Evolutionary conservation across 1,140 invertebrate genomes (phyloP), one percentile per base, ranked within the genome.

Genomic region (Drosophila serrata): DNA sequence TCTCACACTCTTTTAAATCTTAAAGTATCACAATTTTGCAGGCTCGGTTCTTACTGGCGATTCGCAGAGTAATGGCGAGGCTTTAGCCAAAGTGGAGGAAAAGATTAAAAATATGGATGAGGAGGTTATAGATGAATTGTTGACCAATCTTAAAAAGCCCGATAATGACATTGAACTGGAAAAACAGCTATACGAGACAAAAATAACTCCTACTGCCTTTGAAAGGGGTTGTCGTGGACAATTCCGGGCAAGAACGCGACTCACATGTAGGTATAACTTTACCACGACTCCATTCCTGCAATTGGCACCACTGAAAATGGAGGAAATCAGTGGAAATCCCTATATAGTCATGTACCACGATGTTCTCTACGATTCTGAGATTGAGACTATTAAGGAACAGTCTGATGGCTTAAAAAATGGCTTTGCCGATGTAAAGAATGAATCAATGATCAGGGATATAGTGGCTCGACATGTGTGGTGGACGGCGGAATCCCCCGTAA

Each of bases 171-270:
- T 15, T 3, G 31, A 59, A 19, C 1, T 79, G 2, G 40, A 53
- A 7, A 13, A 17, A 2, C 31, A 64, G 9, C 19, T 75, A 0
- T 33, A 46, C 3, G 13, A 35, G 1, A 35, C 8, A 11, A 39
- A 68, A 24, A 42, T 17, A 9, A 0, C 24, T 1, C 4, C 92
- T 55, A 92, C 94, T 55, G 91, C 94, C 6, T 95, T 98, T 92
- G 97, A 99, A 93, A 95, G 95, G 75, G 94, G 99, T 4, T 99
- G 98, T 92, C 94, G 98, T 17, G 96, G 97, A 31, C 98, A 98
- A 92, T 93, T 96, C 60, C 65, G 86, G 2, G 85, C 93, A 29
- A 19, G 24, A n/a, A 17, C 5, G 0, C 57, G 93, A 59, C 93
- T 99, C 6, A 95, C 94, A 75, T 99, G 98, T 93, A 95, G 95